phyloP scores from a whole-genome alignment of 2,113 vertebrate species.

The Physeter macrocephalus region DNA sequence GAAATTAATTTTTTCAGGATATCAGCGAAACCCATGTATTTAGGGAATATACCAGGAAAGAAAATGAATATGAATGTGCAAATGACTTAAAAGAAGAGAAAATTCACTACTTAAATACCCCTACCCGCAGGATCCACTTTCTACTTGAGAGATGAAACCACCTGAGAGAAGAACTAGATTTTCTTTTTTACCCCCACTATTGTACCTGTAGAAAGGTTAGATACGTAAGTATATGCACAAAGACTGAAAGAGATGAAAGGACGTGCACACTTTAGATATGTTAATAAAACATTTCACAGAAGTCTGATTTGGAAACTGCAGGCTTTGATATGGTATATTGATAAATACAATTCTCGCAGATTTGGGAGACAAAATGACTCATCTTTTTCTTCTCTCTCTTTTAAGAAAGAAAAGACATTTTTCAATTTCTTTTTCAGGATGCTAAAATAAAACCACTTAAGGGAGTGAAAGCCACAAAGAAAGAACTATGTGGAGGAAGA shows the following conservation, averaged over 20 bases:
- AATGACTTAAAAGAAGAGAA: not conserved
- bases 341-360: not conserved
- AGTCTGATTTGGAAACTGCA: not conserved
- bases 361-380: not conserved
- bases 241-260: not conserved
- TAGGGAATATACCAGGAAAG: not conserved
- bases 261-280: not conserved
- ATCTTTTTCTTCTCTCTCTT: not conserved
- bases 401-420: not conserved
- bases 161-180: not conserved
- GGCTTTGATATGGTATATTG: not conserved
- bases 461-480: not conserved
- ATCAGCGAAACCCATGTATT: not conserved
- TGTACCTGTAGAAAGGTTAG: not conserved
- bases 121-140: not conserved
- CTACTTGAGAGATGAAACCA: not conserved
- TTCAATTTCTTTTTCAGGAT: not conserved
- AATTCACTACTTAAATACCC: not conserved
- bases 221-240: not conserved
- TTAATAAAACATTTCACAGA: not conserved
- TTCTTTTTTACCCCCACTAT: not conserved
- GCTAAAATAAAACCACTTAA: constrained; percentile 13
- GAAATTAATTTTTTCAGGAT: not conserved
- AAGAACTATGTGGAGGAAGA: not conserved
- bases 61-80: not conserved